Conservation (phyloP, 2,797 vertebrate genomes). For the Luscinia luscinia region DNA sequence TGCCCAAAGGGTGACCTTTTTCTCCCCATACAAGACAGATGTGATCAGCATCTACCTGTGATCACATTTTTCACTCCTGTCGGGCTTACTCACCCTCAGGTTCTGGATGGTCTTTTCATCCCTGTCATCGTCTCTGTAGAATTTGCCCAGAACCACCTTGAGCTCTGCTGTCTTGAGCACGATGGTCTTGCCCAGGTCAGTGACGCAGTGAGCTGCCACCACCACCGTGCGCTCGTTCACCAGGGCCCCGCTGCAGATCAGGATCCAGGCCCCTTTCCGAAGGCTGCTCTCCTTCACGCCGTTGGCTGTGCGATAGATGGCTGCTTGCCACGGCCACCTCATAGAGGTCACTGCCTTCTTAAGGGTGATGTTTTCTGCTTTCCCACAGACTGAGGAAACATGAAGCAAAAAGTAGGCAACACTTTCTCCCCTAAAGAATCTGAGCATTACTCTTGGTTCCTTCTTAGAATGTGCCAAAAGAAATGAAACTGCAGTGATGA, state of each 20-base stretch:
- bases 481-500: not conserved
- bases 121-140: slow-evolving; percentile 87
- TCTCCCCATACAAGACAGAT: not conserved
- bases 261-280: slow-evolving; percentile 85
- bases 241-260: slow-evolving; percentile 94
- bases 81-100: slow-evolving; percentile 82
- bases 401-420: not conserved
- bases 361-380: slow-evolving; percentile 84
- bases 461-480: not conserved
- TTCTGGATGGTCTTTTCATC: slow-evolving; percentile 90
- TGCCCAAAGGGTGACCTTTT: not conserved
- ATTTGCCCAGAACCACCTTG: slow-evolving; percentile 92
- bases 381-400: slow-evolving; percentile 89
- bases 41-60: not conserved
- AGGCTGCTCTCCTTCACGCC: slow-evolving; percentile 67
- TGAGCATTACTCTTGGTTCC: not conserved
- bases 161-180: slow-evolving; percentile 86
- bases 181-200: slow-evolving; percentile 88
- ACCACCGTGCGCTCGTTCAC: slow-evolving; percentile 92
- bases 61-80: not conserved
- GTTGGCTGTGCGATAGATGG: slow-evolving; percentile 86
- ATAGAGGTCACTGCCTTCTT: slow-evolving; percentile 78
- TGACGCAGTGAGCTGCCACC: slow-evolving; percentile 95
- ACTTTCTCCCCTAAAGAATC: not conserved
- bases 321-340: slow-evolving; percentile 95